Evolutionary conservation across 1,140 invertebrate genomes (phyloP).

Genomic region (Caenorhabditis latens): DNA sequence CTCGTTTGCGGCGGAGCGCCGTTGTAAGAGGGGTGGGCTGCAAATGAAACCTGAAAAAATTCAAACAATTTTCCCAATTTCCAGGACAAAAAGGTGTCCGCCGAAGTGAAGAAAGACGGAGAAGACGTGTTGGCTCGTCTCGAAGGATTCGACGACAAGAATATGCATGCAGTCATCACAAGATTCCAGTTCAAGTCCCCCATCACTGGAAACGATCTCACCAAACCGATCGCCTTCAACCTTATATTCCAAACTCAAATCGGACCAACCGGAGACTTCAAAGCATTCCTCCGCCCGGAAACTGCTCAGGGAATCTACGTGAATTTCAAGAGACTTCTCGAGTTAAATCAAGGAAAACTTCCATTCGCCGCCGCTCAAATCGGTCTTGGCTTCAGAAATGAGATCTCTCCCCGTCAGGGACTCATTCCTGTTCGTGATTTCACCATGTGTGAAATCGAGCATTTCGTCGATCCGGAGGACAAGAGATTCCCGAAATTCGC

Average conservation of each 20-base stretch:
- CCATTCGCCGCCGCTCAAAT: slow-evolving; percentile 99
- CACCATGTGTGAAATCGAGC: slow-evolving; percentile 99
- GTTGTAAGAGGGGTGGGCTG: too few species aligned
- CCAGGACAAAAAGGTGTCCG: slow-evolving; percentile 86
- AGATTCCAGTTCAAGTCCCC: slow-evolving; percentile 95
- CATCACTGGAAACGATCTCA: slow-evolving; percentile 91
- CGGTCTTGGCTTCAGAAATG: slow-evolving; percentile 97
- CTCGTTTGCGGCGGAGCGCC: too few species aligned
- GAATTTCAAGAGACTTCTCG: slow-evolving; percentile 94
- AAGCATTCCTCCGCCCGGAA: slow-evolving; percentile 86
- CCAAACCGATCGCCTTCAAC: slow-evolving; percentile 96
- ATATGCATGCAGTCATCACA: slow-evolving; percentile 87
- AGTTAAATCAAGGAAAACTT: slow-evolving; percentile 93
- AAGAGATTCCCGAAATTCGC: slow-evolving; percentile 93
- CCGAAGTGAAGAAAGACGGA: slow-evolving; percentile 81
- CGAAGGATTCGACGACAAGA: slow-evolving; percentile 89
- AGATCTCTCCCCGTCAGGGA: slow-evolving; percentile 97
- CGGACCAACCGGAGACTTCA: slow-evolving; percentile 87
- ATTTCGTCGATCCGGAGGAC: slow-evolving; percentile 93
- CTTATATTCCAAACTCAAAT: slow-evolving; percentile 98
- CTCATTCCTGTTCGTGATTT: slow-evolving; percentile 95
- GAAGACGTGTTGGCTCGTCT: slow-evolving; percentile 79
- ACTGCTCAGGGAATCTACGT: slow-evolving; percentile 99
- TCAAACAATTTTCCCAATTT: slow-evolving; percentile 74
- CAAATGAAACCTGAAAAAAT: too few species aligned